Base-by-base conservation (phyloP, 2,113 vertebrate genomes). In the Neodontobutis hainanensis region DNA sequence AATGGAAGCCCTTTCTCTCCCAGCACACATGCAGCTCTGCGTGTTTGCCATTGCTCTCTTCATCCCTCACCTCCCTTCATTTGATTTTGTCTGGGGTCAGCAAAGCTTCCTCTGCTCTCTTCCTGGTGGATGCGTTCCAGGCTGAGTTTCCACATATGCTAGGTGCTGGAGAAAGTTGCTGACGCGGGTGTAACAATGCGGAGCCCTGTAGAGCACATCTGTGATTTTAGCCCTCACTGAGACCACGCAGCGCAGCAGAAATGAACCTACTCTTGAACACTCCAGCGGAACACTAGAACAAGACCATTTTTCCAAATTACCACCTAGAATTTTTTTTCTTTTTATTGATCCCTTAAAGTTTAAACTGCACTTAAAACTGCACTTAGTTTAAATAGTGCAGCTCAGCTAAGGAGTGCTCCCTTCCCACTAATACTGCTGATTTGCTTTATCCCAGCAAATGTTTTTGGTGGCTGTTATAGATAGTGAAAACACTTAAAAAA, bases 161-260 rank as follows among this genome's bases (percentile, higher is more conserved):
- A 70, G 82, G 69, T 90, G 85, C 69, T 88, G 56, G 65, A 65
- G 75, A 85, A 92, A 92, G 81, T 78, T 90, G 92, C 91, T 92
- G 92, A 92, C 81, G 82, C 75, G 42, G 56, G 75, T 68, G 83
- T 84, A 87, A 88, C 84, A 85, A 69, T 81, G 76, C 66, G 75
- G 86, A 90, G 84, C 90, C 89, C 91, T 73, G 85, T 80, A 70
- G 90, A 89, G 88, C 89, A 90, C 91, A 92, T 92, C 91, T 93
- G 91, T 87, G 90, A 86, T 89, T 85, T 69, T 74, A 85, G 88
- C 73, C 83, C 81, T 77, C 61, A 56, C 65, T 73, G 87, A 85
- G 82, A 85, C 68, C 74, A 65, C 63, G 84, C 67, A 57, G 80
- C 55, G 65, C 78, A 73, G 82, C 70, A 73, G 45, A 88, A 89